These are phyloP conservation scores for Orussus abietinus DNA, from an alignment of 1,140 invertebrate genomes.

Conservation along the genomic window DNA sequence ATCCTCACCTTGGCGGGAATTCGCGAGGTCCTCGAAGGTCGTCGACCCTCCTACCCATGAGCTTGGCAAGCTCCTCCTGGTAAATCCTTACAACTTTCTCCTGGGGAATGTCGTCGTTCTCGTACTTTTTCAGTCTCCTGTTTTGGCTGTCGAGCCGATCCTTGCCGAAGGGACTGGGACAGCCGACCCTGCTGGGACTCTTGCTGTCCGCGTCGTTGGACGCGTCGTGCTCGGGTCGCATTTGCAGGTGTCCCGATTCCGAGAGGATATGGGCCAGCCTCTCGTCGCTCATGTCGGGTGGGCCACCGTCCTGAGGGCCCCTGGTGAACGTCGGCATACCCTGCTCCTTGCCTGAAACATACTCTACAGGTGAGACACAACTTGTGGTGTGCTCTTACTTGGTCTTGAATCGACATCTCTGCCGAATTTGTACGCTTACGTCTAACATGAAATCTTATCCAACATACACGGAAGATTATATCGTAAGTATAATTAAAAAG, in stretches of 20 bases:
- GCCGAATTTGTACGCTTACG: no score
- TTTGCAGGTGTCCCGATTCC: constrained; percentile 76
- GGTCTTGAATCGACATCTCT: no score
- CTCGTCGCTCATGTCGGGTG: constrained; percentile 84
- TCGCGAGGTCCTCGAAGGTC: constrained; percentile 67
- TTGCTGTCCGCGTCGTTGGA: constrained; percentile 62
- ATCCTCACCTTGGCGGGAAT: constrained; percentile 48
- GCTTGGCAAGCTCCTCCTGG: constrained; percentile 90
- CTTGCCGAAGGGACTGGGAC: constrained; percentile 71
- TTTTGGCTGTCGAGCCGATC: constrained; percentile 65
- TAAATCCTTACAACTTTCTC: constrained; percentile 97
- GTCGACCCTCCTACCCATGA: constrained; percentile 76
- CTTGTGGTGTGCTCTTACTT: constrained; percentile 51
- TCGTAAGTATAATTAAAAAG: no score
- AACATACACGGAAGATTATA: no score
- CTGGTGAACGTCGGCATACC: constrained; percentile 70
- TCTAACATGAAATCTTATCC: no score
- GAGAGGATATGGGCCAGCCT: constrained; percentile 89
- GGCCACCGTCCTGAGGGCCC: constrained; percentile 62
- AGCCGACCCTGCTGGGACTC: constrained; percentile 69
- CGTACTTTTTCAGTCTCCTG: constrained; percentile 76
- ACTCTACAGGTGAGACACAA: constrained; percentile 55
- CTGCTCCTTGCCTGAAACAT: constrained; percentile 74
- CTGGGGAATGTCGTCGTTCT: constrained; percentile 93
- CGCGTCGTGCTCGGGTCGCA: constrained; percentile 49